Conservation (phyloP, 2,113 vertebrate species). For the Alexandromys fortis region DNA sequence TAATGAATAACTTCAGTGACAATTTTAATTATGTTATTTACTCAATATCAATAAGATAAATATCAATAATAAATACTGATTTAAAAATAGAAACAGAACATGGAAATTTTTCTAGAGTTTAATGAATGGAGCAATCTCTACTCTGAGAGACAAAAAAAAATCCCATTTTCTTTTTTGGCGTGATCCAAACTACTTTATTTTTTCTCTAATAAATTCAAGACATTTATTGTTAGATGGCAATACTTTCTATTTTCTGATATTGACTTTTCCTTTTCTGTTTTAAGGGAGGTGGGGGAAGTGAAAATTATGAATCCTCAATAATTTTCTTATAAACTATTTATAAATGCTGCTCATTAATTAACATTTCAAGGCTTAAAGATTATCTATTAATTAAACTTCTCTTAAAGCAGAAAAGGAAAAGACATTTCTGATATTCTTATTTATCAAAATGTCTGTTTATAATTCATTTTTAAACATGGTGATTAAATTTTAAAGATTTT, state of each 20-base stretch:
- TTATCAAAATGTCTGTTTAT: neutral
- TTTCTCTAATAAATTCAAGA: neutral
- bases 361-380: conserved; percentile 27
- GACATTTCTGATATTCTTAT: neutral
- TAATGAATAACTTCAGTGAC: neutral
- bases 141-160: neutral
- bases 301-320: conserved; percentile 55
- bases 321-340: conserved; percentile 50
- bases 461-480: neutral
- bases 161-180: neutral
- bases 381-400: neutral
- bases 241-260: neutral
- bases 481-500: neutral
- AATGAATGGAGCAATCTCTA: neutral
- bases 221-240: neutral
- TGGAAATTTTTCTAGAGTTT: neutral
- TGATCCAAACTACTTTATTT: neutral
- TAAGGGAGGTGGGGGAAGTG: conserved; percentile 33
- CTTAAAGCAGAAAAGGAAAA: too few species aligned
- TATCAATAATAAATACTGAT: neutral
- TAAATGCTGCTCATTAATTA: conserved; percentile 51
- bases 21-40: neutral
- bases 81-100: neutral
- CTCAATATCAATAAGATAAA: neutral
- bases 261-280: conserved; percentile 35